Evolutionary conservation across 2,888 invertebrate genomes (phyloP), one percentile per base, ranked within the genome.

Genomic region (Tortricodes alternella): DNA sequence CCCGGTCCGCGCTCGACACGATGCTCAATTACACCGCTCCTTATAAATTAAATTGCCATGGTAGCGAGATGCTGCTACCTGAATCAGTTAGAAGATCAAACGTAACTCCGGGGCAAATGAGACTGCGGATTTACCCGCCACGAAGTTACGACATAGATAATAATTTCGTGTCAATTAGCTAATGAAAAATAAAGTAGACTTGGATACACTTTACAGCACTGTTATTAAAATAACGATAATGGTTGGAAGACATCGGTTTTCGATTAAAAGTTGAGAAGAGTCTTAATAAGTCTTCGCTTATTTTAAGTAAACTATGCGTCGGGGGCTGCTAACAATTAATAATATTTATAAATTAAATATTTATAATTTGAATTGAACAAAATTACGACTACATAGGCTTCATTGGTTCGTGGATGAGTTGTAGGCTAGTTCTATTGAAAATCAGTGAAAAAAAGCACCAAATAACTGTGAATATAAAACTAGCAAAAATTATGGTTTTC

Each of bases 131-230:
- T 78, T 78, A 76, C 76, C 78, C 75, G 71, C 74, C 71, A 71
- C 73, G 68, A 82, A 85, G 78, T 83, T 85, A 85, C 83, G 79
- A 81, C 78, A 71, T 80, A 75, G 81, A 89, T 89, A 84, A 88
- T 85, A 78, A 84, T 88, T 83, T 77, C 76, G 78, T 83, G 81
- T 89, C 89, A 89, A 90, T 90, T 90, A 90, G 89, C 89, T 90
- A 90, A 90, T 90, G 89, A 89, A 90, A 88, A 85, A 85, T 89
- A 78, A 78, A 86, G 85, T 83, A 83, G 85, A 77, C 83, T 63
- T 67, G 66, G 73, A 70, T 71, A 80, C n/a, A n/a, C 76, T 78
- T 74, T 75, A 74, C 74, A 69, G 73, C 69, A 72, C 66, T 71
- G 74, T 85, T 83, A 88, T 89, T 85, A 83, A 87, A 86, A 87